Evolutionary conservation across 2,797 vertebrate species (phyloP).

Genomic region (Clamator glandarius): DNA sequence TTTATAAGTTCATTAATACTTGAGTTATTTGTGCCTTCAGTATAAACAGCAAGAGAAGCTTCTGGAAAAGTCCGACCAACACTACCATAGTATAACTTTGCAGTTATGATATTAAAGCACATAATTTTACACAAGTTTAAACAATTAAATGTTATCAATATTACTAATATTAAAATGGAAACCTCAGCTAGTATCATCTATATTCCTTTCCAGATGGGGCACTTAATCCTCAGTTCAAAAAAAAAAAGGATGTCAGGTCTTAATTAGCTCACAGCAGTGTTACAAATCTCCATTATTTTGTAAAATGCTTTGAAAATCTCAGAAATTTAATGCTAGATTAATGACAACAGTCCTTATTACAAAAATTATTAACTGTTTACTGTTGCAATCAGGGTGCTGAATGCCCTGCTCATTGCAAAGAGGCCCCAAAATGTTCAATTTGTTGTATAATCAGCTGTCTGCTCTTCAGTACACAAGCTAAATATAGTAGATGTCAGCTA

Average conservation of each 20-base stretch:
- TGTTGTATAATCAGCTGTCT: conserved; percentile 66
- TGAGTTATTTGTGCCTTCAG: not conserved
- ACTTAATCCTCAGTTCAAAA: not conserved
- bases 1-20: not conserved
- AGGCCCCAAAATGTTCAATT: conserved; percentile 48
- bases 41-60: conserved; percentile 6
- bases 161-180: not conserved
- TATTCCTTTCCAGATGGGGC: not conserved
- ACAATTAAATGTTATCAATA: not conserved
- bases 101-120: not conserved
- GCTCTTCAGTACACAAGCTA: conserved; percentile 57
- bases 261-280: not conserved
- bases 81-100: not conserved
- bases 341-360: conserved; percentile 40
- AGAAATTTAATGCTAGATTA: conserved; percentile 32
- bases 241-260: not conserved
- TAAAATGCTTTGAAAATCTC: conserved; percentile 18
- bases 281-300: not conserved
- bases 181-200: not conserved
- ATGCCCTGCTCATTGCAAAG: conserved; percentile 32
- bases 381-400: conserved; percentile 50
- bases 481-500: conserved; percentile 64
- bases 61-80: not conserved
- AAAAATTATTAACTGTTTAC: conserved; percentile 66
- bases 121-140: not conserved